phyloP scores from a whole-genome alignment of 2,888 invertebrate genomes.

The Pterobdella sp. region DNA sequence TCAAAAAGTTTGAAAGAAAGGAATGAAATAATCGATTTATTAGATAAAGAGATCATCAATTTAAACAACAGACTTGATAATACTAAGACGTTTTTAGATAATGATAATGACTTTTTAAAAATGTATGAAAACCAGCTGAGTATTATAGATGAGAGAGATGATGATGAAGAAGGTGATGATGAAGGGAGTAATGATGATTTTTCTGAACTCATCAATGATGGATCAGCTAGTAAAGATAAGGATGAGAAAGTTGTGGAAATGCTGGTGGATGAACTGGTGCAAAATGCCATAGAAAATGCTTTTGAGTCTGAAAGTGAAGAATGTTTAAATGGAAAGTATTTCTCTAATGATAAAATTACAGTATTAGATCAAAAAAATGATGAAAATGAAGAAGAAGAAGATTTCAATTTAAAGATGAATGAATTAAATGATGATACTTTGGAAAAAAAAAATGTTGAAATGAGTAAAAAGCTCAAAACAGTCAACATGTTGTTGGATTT shows the following conservation, averaged over 20 bases:
- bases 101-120: conserved; percentile 9
- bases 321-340: too few species aligned
- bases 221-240: neutral
- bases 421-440: neutral
- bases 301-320: neutral
- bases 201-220: conserved; percentile 10
- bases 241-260: neutral
- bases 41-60: neutral
- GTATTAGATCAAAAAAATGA: neutral
- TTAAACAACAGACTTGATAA: neutral
- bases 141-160: conserved; percentile 10
- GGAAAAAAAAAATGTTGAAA: neutral
- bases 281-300: neutral
- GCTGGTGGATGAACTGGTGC: neutral
- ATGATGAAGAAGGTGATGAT: conserved; percentile 17
- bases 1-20: neutral
- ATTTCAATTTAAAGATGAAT: neutral
- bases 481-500: conserved; percentile 17
- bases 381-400: conserved; percentile 6
- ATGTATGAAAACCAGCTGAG: conserved; percentile 15
- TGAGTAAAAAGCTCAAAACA: neutral
- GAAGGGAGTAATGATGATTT: conserved; percentile 19
- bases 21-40: neutral
- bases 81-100: neutral
- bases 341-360: neutral